phyloP scores from a whole-genome alignment of 2,888 invertebrate genomes.

The Andrena marginata region DNA sequence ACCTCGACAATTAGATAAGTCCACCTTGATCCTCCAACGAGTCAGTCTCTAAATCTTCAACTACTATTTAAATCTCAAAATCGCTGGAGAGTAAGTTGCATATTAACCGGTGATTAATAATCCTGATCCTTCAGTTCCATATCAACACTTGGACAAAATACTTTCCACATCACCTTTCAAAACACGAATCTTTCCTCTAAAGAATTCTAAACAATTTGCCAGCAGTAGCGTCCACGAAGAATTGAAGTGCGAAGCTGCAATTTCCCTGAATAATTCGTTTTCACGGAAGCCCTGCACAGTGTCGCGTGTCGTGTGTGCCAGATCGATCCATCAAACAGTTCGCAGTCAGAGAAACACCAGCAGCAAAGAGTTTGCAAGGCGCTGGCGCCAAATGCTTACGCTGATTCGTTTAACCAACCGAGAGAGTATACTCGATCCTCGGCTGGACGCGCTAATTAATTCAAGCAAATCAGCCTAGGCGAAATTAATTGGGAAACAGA shows the following conservation, averaged over 20 bases:
- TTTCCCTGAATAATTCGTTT: not conserved
- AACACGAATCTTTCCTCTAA: no score
- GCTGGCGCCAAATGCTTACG: not conserved
- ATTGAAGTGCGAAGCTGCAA: not conserved
- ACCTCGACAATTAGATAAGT: no score
- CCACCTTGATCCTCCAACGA: no score
- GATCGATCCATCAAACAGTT: not conserved
- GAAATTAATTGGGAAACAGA: slow-evolving; percentile 18
- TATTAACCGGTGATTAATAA: no score
- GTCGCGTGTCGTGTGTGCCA: not conserved
- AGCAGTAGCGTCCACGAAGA: not conserved
- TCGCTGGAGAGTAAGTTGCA: no score
- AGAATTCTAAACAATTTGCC: no score
- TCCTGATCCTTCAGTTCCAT: no score
- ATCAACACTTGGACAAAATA: no score
- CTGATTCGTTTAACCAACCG: not conserved
- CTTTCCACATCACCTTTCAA: no score
- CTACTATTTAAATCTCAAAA: no score
- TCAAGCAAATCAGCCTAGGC: not conserved
- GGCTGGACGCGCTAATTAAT: slow-evolving; percentile 23
- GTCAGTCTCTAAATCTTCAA: no score
- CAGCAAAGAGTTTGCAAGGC: not conserved
- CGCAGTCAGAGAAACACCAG: not conserved
- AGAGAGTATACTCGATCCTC: not conserved
- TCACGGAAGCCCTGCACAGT: not conserved